A percentile compares a stretch with the other conserved stretches of the same genome.
Evolutionary conservation across 2,888 invertebrate genomes (phyloP).

Genomic region (Athalia circularis): DNA sequence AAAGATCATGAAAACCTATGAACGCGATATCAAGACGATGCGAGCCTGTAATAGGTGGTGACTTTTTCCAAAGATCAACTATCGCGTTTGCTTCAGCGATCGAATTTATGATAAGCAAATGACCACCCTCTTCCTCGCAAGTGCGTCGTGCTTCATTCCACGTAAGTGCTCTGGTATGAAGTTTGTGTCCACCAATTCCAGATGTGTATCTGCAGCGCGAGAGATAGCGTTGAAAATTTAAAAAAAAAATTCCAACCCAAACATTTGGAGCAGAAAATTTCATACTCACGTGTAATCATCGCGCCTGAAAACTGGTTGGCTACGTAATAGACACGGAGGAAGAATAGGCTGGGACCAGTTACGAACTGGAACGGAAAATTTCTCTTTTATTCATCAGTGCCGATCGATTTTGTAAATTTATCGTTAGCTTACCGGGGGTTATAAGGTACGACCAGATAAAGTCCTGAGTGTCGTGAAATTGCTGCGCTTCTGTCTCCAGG

Average conservation of each 20-base stretch:
- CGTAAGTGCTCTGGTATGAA: not conserved
- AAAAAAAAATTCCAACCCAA: not conserved
- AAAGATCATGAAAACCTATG: conserved; percentile 30
- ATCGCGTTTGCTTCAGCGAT: not conserved
- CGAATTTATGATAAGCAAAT: conserved; percentile 28
- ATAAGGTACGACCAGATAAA: no score
- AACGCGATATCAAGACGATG: not conserved
- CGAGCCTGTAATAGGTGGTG: not conserved
- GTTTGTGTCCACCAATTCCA: conserved; percentile 5
- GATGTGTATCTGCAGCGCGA: not conserved
- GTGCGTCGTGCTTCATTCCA: conserved; percentile 23
- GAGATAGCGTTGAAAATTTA: not conserved
- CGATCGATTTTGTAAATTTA: no score
- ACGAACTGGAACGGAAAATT: no score
- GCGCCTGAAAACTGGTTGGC: not conserved
- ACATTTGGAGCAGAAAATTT: not conserved
- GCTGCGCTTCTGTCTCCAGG: no score
- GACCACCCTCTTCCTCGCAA: conserved; percentile 18
- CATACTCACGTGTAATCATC: conserved; percentile 30
- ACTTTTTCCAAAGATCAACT: not conserved
- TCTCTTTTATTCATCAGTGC: no score
- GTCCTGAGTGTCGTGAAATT: no score
- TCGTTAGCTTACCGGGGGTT: no score
- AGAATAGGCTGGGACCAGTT: no score
- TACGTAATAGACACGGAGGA: not conserved